Evolutionary conservation across 2,797 vertebrate genomes (phyloP).

Genomic region (Anabas testudineus): DNA sequence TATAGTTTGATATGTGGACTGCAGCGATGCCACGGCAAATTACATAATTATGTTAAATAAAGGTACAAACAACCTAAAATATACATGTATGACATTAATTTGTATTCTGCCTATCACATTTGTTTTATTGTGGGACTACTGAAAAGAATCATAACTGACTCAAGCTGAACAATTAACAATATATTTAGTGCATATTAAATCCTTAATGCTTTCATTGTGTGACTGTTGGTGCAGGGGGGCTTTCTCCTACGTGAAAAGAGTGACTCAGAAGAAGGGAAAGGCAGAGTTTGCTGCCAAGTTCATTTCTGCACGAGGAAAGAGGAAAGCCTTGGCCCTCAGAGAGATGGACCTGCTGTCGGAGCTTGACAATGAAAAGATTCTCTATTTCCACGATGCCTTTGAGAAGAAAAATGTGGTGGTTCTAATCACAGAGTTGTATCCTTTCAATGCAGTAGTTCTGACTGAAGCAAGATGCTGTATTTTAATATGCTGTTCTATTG

Average conservation of each 20-base stretch:
- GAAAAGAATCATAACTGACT: neutral
- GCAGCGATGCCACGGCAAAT: too few species aligned
- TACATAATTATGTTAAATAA: too few species aligned
- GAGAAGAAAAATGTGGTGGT: slow-evolving; percentile 92
- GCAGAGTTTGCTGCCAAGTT: slow-evolving; percentile 93
- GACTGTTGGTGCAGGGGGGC: slow-evolving; percentile 85
- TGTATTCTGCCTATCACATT: neutral
- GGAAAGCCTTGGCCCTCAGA: slow-evolving; percentile 85
- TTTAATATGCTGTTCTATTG: neutral
- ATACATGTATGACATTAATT: neutral
- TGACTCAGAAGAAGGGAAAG: slow-evolving; percentile 88
- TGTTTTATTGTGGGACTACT: neutral
- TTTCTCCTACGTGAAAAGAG: slow-evolving; percentile 94
- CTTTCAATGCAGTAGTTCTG: slow-evolving; percentile 54
- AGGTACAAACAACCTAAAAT: too few species aligned
- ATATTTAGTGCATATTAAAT: neutral
- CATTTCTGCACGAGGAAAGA: slow-evolving; percentile 87
- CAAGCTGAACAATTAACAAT: neutral
- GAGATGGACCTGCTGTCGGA: slow-evolving; percentile 91
- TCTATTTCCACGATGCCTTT: slow-evolving; percentile 94
- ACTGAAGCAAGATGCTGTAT: neutral
- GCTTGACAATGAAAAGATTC: slow-evolving; percentile 88
- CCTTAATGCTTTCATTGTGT: neutral
- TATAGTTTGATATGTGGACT: too few species aligned
- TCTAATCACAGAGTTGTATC: slow-evolving; percentile 96